These are phyloP conservation scores for Acanthosepion lycidas DNA, from an alignment of 2,888 invertebrate genomes.

Conservation along the genomic window DNA sequence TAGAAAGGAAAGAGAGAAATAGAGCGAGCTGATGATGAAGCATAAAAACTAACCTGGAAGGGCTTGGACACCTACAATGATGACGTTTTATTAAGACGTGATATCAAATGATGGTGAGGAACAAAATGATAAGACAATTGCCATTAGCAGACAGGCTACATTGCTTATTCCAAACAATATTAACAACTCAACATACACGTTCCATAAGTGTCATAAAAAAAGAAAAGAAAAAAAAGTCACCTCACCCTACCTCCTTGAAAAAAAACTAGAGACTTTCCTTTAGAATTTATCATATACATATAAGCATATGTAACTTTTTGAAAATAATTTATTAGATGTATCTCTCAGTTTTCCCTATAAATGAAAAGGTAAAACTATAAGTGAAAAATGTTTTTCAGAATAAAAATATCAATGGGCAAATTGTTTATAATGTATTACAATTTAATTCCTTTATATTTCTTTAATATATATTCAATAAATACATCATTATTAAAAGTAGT, in stretches of 20 bases:
- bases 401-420: not conserved
- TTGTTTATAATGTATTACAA: not conserved
- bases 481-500: not conserved
- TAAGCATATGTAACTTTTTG: not conserved
- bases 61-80: slow-evolving; percentile 46
- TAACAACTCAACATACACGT: not conserved
- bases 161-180: not conserved
- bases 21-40: slow-evolving; percentile 38
- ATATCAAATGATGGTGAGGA: not conserved
- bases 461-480: not conserved
- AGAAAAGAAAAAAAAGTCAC: not conserved
- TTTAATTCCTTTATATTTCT: not conserved
- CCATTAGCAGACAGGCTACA: not conserved
- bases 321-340: not conserved
- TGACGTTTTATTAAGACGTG: not conserved
- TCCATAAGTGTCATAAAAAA: not conserved
- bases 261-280: not conserved
- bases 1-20: not conserved
- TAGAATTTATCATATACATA: not conserved
- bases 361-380: not conserved
- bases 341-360: not conserved
- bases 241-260: not conserved
- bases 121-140: not conserved
- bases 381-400: not conserved
- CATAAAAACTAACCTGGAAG: slow-evolving; percentile 46